phyloP scores from a whole-genome alignment of 1,140 invertebrate genomes.

The Phocides pigmalion region DNA sequence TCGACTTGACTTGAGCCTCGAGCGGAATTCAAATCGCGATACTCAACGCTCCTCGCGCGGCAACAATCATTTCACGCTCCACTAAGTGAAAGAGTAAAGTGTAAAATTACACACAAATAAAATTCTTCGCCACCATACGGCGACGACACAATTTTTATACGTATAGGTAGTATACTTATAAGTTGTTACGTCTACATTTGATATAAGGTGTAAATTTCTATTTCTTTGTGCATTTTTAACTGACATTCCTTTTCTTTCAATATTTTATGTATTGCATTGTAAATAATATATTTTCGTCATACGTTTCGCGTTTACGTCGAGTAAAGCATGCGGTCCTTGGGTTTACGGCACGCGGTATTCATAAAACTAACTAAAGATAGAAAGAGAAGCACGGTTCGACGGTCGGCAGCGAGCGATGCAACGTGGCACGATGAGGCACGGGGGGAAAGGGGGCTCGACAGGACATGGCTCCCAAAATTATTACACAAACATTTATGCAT shows the following conservation, averaged over 20 bases:
- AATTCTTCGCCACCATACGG: slow-evolving; percentile 17
- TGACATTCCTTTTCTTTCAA: too few relatives aligned
- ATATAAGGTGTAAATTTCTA: too few relatives aligned
- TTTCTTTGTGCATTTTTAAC: not conserved
- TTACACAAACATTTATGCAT: slow-evolving; percentile 81
- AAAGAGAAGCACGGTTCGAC: slow-evolving; percentile 58
- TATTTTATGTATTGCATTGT: not conserved
- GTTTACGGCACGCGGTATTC: slow-evolving; percentile 39
- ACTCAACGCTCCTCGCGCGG: slow-evolving; percentile 43
- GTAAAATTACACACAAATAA: slow-evolving; percentile 72
- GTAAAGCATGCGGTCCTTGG: slow-evolving; percentile 40
- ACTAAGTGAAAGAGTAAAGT: slow-evolving; percentile 71
- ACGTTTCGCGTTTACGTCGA: not conserved
- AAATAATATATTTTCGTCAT: not conserved
- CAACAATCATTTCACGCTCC: slow-evolving; percentile 71
- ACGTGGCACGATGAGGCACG: slow-evolving; percentile 51
- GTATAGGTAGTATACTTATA: too few relatives aligned
- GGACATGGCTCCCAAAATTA: slow-evolving; percentile 75
- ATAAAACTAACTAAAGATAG: slow-evolving; percentile 61
- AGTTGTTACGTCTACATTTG: too few relatives aligned
- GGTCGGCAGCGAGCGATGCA: slow-evolving; percentile 47
- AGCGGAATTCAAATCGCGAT: slow-evolving; percentile 54
- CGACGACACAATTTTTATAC: slow-evolving; percentile 10
- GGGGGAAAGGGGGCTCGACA: slow-evolving; percentile 46
- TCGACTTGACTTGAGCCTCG: slow-evolving; percentile 30